These are phyloP conservation scores for Thumatha senex DNA, from an alignment of 2,888 invertebrate genomes.

Conservation along the genomic window DNA sequence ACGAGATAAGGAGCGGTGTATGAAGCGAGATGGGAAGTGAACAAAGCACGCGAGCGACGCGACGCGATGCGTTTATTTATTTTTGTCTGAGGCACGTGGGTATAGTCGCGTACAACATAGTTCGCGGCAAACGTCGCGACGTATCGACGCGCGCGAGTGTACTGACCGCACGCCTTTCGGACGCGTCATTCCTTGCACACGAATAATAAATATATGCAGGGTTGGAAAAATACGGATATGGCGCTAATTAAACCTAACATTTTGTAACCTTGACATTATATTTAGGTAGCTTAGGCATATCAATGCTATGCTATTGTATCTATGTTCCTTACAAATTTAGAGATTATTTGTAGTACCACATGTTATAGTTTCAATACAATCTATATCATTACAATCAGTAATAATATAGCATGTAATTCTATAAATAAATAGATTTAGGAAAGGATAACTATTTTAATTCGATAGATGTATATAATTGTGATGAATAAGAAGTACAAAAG, in stretches of 20 bases:
- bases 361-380: too few species aligned
- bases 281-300: background rate
- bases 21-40: constrained; percentile 7
- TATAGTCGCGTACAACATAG: constrained; percentile 45
- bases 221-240: constrained; percentile 67
- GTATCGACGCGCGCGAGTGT: constrained; percentile 72
- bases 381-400: too few species aligned
- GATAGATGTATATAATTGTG: too few species aligned
- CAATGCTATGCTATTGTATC: too few species aligned
- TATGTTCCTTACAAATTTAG: too few species aligned
- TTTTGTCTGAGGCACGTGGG: constrained; percentile 60
- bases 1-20: constrained; percentile 28
- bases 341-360: too few species aligned
- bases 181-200: constrained; percentile 62
- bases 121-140: constrained; percentile 57
- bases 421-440: too few species aligned
- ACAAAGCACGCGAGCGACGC: constrained; percentile 28
- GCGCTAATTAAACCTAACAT: constrained; percentile 12
- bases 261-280: constrained; percentile 1
- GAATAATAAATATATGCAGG: constrained; percentile 53
- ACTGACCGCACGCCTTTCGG: constrained; percentile 74
- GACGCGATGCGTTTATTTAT: constrained; percentile 53
- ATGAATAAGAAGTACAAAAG: too few species aligned
- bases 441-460: too few species aligned
- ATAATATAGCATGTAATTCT: too few species aligned